These are phyloP conservation scores for Nasalis larvatus DNA, from an alignment of 2,113 vertebrate species.

Conservation along the genomic window DNA sequence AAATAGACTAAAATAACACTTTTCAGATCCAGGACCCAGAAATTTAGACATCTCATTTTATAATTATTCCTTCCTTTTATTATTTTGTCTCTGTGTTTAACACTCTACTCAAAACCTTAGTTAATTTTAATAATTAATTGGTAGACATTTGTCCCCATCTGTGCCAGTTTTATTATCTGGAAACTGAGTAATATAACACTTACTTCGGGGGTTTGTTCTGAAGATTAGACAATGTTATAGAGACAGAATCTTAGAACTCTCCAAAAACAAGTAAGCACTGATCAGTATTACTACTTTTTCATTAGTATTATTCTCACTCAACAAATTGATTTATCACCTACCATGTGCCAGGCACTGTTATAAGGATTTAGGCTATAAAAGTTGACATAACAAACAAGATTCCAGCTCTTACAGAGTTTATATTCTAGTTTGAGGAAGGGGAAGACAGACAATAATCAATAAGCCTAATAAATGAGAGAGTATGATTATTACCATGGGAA, in stretches of 20 bases:
- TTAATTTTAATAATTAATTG: background rate
- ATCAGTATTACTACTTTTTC: background rate
- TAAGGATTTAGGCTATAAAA: background rate
- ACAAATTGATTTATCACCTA: background rate
- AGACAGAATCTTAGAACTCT: background rate
- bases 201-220: background rate
- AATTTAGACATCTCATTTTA: background rate
- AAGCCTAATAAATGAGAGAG: background rate
- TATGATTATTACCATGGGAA: background rate
- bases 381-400: background rate
- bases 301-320: background rate
- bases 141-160: background rate
- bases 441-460: background rate
- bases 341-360: background rate
- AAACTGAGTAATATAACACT: background rate
- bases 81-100: background rate
- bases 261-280: background rate
- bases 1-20: background rate
- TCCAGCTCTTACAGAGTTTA: background rate
- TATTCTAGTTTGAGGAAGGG: background rate
- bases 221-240: background rate
- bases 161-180: background rate
- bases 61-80: background rate
- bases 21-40: background rate
- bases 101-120: background rate